Conservation (phyloP, 1,140 invertebrate genomes). For the Samia ricini region DNA sequence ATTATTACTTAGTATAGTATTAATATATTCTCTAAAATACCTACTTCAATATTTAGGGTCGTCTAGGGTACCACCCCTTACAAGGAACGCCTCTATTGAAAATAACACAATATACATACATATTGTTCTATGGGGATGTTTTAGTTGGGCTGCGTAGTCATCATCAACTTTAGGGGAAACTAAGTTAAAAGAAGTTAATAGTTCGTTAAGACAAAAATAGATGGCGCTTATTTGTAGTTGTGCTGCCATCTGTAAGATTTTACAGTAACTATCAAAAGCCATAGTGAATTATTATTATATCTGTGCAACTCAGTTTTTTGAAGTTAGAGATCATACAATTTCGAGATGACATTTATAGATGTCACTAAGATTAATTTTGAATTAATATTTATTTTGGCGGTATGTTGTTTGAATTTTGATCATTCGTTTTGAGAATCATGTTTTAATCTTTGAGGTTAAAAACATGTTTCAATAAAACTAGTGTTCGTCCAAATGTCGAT, state of each 20-base stretch:
- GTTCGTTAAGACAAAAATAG: constrained; percentile 12
- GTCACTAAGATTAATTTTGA: background rate
- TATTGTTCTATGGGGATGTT: constrained; percentile 7
- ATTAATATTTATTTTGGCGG: background rate
- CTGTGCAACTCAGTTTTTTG: background rate
- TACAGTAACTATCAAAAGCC: background rate
- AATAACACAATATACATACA: constrained; percentile 12
- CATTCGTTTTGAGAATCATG: too few relatives aligned
- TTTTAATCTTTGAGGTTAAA: too few relatives aligned
- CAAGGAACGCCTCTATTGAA: constrained; percentile 24
- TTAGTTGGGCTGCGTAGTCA: constrained; percentile 1
- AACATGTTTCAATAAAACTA: too few relatives aligned
- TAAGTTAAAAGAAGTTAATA: background rate
- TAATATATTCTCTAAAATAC: constrained; percentile 17
- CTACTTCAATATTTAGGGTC: constrained; percentile 22
- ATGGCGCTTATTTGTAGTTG: constrained; percentile 23
- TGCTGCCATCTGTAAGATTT: constrained; percentile 21
- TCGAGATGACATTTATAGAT: background rate
- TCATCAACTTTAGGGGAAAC: background rate
- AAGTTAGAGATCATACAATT: background rate
- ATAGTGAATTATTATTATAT: background rate
- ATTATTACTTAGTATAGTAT: background rate
- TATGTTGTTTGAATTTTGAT: too few relatives aligned
- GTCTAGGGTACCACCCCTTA: constrained; percentile 27
- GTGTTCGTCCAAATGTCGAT: too few relatives aligned